A percentile compares a stretch with the other conserved stretches of the same genome.
Evolutionary conservation across 2,888 invertebrate species (phyloP).

Genomic region (Malacosoma neustria): DNA sequence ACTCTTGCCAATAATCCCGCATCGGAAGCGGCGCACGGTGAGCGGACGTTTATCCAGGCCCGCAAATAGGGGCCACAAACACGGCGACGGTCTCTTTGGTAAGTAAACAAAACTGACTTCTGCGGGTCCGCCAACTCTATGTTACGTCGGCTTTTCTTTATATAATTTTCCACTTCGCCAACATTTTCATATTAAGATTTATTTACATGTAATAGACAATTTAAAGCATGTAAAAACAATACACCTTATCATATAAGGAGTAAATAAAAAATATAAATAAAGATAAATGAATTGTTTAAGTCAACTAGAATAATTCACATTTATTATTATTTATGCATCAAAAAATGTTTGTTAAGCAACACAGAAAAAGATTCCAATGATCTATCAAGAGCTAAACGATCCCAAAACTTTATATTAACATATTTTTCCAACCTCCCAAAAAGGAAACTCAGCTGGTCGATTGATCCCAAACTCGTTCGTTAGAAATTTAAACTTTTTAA

Average conservation of each 20-base stretch:
- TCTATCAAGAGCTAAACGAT: not conserved
- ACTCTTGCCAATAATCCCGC: not conserved
- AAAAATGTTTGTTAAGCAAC: too few species aligned
- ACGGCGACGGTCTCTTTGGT: not conserved
- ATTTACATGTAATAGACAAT: too few species aligned
- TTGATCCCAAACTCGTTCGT: not conserved
- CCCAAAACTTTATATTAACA: not conserved
- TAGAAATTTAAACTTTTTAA: not conserved
- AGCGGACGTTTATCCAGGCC: not conserved
- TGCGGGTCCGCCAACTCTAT: not conserved
- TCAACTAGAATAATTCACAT: too few species aligned
- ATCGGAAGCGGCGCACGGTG: not conserved
- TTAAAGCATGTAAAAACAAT: too few species aligned
- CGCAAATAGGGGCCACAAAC: not conserved
- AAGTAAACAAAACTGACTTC: not conserved
- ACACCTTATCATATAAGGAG: too few species aligned
- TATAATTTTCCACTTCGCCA: too few species aligned
- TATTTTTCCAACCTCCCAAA: not conserved
- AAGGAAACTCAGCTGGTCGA: not conserved
- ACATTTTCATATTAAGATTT: too few species aligned
- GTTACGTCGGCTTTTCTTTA: not conserved
- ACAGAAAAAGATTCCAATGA: not conserved
- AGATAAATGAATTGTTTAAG: too few species aligned
- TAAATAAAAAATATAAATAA: too few species aligned
- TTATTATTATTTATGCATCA: too few species aligned